These are phyloP conservation scores for Leptopilina myrica DNA, from an alignment of 2,888 invertebrate genomes.

Conservation along the genomic window DNA sequence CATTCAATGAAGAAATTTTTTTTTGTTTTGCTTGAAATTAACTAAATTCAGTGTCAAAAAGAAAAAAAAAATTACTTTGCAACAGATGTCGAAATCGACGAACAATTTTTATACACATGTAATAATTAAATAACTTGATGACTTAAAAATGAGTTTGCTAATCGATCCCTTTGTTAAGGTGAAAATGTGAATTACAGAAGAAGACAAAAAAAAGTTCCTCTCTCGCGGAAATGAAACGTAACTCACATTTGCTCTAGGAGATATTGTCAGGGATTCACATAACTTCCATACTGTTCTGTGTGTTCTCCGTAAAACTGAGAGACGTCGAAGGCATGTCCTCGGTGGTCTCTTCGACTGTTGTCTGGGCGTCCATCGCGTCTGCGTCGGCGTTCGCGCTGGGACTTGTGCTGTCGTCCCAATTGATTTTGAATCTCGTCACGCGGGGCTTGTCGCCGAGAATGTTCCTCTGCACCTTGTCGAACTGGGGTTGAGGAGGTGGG, in stretches of 20 bases:
- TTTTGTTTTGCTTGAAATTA: background rate
- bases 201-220: background rate
- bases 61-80: background rate
- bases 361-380: constrained; percentile 70
- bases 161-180: background rate
- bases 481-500: constrained; percentile 93
- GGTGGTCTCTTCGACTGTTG: constrained; percentile 67
- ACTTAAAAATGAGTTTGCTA: constrained; percentile 15
- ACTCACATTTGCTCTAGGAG: background rate
- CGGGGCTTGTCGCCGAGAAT: constrained; percentile 84
- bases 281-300: constrained; percentile 75
- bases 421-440: constrained; percentile 97
- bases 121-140: constrained; percentile 36
- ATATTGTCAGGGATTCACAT: constrained; percentile 65
- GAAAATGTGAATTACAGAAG: background rate
- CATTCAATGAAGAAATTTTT: background rate
- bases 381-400: constrained; percentile 68
- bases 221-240: constrained; percentile 2
- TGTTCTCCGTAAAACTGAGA: constrained; percentile 72
- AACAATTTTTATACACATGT: constrained; percentile 24
- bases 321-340: constrained; percentile 71
- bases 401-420: constrained; percentile 88
- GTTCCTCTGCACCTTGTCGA: constrained; percentile 89
- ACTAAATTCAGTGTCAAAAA: background rate
- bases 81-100: background rate